phyloP scores from a whole-genome alignment of 2,888 invertebrate species.

The Ormyrus thymus region DNA sequence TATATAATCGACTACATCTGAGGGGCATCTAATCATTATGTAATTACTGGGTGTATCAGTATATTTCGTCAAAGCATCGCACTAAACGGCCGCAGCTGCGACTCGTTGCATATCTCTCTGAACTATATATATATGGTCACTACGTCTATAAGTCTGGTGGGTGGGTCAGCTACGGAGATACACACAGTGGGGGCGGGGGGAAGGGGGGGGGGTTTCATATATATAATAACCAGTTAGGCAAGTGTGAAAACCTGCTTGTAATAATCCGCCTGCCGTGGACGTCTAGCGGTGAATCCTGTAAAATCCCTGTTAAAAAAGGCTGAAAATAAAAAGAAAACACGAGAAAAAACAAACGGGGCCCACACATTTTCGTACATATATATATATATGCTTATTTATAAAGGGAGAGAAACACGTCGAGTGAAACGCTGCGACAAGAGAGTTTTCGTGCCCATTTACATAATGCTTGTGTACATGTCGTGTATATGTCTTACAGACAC shows the following conservation, averaged over 20 bases:
- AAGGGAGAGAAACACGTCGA: background rate
- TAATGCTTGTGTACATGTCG: slow-evolving; percentile 22
- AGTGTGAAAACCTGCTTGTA: slow-evolving; percentile 23
- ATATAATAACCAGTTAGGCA: slow-evolving; percentile 29
- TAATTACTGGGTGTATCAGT: no score
- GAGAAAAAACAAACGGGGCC: slow-evolving; percentile 14
- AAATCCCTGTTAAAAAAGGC: slow-evolving; percentile 48
- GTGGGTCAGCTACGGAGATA: no score
- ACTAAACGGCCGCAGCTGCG: no score
- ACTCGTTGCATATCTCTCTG: background rate
- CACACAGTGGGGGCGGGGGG: no score
- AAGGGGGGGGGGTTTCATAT: no score
- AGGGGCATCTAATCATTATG: no score
- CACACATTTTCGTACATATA: background rate
- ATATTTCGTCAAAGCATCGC: no score
- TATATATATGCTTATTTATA: background rate
- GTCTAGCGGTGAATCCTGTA: slow-evolving; percentile 12
- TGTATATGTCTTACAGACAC: slow-evolving; percentile 23
- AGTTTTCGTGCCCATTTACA: slow-evolving; percentile 33
- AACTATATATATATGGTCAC: background rate
- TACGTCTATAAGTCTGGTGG: no score
- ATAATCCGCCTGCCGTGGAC: slow-evolving; percentile 1
- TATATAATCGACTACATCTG: no score
- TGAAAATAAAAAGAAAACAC: slow-evolving; percentile 45
- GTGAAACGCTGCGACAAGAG: slow-evolving; percentile 15